phyloP scores from a whole-genome alignment of 2,113 vertebrate species.

The Aegithalos caudatus region DNA sequence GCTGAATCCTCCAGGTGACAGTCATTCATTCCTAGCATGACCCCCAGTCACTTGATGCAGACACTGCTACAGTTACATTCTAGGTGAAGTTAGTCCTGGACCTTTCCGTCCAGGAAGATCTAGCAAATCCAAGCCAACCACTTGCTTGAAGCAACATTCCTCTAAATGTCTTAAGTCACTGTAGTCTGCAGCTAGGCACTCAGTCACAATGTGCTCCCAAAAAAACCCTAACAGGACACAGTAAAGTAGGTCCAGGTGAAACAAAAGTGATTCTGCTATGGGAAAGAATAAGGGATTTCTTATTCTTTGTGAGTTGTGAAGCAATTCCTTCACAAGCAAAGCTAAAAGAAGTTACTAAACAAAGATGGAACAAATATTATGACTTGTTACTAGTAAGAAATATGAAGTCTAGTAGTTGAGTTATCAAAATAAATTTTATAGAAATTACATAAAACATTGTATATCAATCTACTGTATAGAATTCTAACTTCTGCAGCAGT shows the following conservation, averaged over 20 bases:
- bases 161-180: not conserved
- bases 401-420: not conserved
- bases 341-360: not conserved
- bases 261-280: not conserved
- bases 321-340: not conserved
- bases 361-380: not conserved
- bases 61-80: not conserved
- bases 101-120: not conserved
- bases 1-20: slow-evolving; percentile 36
- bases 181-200: not conserved
- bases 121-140: not conserved
- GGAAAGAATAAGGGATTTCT: not conserved
- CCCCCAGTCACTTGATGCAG: not conserved
- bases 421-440: not conserved
- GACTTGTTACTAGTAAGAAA: not conserved
- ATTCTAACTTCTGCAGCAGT: not conserved
- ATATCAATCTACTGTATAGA: not conserved
- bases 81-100: not conserved
- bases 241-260: not conserved
- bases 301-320: not conserved
- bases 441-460: not conserved
- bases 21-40: not conserved
- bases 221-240: not conserved
- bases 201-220: not conserved
- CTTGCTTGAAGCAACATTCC: not conserved